phyloP scores from a whole-genome alignment of 2,797 vertebrate species.

The Acipenser oxyrinchus region DNA sequence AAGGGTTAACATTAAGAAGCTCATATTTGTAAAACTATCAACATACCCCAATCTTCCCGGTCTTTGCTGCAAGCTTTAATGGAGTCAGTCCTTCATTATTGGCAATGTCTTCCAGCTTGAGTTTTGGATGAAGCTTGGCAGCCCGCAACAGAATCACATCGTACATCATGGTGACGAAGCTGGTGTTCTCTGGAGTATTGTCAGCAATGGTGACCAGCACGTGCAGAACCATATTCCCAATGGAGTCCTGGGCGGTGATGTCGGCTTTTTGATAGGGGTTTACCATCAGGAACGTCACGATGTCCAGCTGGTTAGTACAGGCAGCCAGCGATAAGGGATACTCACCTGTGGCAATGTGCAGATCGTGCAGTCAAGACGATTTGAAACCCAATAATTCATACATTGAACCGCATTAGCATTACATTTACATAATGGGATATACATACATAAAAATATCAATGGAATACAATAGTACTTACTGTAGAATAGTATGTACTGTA shows the following conservation, averaged over 20 bases:
- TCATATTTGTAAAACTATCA: too few species aligned
- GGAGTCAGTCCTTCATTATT: slow-evolving; percentile 76
- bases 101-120: slow-evolving; percentile 72
- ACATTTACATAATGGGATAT: too few species aligned
- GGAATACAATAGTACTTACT: too few species aligned
- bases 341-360: slow-evolving; percentile 63
- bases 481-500: too few species aligned
- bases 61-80: slow-evolving; percentile 80
- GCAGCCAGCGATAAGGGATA: slow-evolving; percentile 85
- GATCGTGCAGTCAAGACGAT: neutral
- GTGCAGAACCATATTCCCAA: slow-evolving; percentile 85
- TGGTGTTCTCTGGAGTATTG: slow-evolving; percentile 75
- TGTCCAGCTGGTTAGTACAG: slow-evolving; percentile 85
- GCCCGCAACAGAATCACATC: slow-evolving; percentile 70
- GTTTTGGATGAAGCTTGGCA: slow-evolving; percentile 53
- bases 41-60: slow-evolving; percentile 81
- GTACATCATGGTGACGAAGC: slow-evolving; percentile 83
- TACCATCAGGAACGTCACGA: slow-evolving; percentile 80
- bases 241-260: slow-evolving; percentile 60
- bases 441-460: too few species aligned
- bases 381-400: too few species aligned
- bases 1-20: too few species aligned
- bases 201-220: slow-evolving; percentile 81
- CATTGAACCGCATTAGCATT: too few species aligned
- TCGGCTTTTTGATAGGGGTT: slow-evolving; percentile 63